Conservation (phyloP, 2,797 vertebrate genomes). For the Channa striata region DNA sequence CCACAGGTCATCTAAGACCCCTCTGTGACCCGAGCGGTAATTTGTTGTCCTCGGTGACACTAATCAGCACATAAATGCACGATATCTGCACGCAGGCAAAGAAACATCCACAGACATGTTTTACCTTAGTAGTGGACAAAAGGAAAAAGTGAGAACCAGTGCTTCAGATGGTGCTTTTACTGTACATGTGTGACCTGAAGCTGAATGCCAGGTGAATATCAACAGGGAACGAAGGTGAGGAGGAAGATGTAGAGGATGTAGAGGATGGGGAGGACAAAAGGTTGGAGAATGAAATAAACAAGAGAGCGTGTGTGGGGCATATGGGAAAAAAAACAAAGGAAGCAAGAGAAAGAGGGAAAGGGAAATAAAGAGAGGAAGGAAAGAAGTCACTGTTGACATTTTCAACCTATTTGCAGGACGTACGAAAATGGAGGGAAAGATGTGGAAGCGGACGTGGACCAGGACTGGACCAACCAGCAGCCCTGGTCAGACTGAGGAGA, state of each 20-base stretch:
- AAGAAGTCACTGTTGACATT: neutral
- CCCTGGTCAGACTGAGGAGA: slow-evolving; percentile 65
- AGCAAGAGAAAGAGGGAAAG: neutral
- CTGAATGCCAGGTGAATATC: slow-evolving; percentile 66
- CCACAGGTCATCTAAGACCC: slow-evolving; percentile 35
- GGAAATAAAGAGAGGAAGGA: neutral
- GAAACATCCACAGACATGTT: slow-evolving; percentile 22
- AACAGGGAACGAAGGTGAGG: slow-evolving; percentile 59
- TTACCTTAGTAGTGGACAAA: slow-evolving; percentile 66
- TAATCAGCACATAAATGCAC: slow-evolving; percentile 61
- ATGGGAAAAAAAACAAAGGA: neutral
- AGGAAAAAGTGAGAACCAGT: slow-evolving; percentile 53
- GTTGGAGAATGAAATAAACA: slow-evolving; percentile 1
- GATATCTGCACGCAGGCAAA: slow-evolving; percentile 12
- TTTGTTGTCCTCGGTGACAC: slow-evolving; percentile 42
- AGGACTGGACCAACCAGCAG: slow-evolving; percentile 35
- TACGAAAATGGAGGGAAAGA: slow-evolving; percentile 3
- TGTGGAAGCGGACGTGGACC: slow-evolving; percentile 21
- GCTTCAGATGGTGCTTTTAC: slow-evolving; percentile 46
- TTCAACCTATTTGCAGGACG: neutral
- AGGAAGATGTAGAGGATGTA: slow-evolving; percentile 35
- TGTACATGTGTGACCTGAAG: slow-evolving; percentile 61
- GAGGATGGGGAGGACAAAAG: slow-evolving; percentile 28
- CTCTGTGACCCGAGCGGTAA: slow-evolving; percentile 29
- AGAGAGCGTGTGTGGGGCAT: neutral